Percentiles rank a stretch among this genome's conserved stretches.
Evolutionary conservation across 2,113 vertebrate genomes (phyloP).

Genomic region (Melospiza georgiana): DNA sequence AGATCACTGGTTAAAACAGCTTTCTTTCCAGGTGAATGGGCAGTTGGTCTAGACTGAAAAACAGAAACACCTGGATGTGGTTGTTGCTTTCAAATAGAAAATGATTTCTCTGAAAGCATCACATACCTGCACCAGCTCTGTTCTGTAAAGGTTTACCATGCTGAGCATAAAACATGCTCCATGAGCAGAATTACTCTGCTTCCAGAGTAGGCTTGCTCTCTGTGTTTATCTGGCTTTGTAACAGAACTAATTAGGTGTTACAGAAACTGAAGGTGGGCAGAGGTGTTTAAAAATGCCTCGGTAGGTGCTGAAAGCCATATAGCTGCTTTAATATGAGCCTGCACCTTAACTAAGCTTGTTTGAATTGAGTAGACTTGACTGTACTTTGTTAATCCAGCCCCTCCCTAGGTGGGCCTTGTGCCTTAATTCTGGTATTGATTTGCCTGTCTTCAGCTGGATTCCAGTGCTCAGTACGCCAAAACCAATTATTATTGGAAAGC

Average conservation of each 20-base stretch:
- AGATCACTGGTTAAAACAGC: neutral
- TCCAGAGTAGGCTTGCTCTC: neutral
- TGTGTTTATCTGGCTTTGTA: neutral
- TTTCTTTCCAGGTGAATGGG: neutral
- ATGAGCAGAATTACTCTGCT: neutral
- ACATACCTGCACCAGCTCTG: neutral
- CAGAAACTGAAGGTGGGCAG: neutral
- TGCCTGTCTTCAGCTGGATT: neutral
- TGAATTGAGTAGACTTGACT: neutral
- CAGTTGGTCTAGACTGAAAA: neutral
- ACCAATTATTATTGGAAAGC: neutral
- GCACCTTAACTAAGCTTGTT: neutral
- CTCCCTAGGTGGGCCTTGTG: neutral
- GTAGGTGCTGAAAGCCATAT: neutral
- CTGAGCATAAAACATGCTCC: neutral
- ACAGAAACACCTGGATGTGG: neutral
- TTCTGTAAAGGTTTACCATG: neutral
- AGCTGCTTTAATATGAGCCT: neutral
- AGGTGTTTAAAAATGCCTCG: neutral
- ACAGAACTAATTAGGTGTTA: neutral
- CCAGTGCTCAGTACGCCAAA: neutral
- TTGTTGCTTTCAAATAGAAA: neutral
- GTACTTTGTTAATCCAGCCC: neutral
- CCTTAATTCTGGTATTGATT: neutral
- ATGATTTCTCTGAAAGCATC: neutral